phyloP scores from a whole-genome alignment of 1,140 invertebrate genomes.

The Tribolium castaneum region DNA sequence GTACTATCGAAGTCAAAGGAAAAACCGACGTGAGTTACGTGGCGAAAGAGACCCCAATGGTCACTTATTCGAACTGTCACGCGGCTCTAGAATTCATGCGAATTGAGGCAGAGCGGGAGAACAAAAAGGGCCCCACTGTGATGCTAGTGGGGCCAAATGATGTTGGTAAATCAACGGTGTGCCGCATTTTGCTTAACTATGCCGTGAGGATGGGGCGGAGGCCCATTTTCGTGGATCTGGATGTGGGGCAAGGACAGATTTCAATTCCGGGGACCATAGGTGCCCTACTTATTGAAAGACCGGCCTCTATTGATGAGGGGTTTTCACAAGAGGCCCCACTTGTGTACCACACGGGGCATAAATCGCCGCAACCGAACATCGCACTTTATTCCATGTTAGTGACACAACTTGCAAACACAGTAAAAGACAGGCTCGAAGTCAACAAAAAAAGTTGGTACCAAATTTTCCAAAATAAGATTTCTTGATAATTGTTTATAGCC shows the following conservation, averaged over 20 bases:
- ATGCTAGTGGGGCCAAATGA: slow-evolving; percentile 95
- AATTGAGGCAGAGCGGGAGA: slow-evolving; percentile 79
- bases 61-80: slow-evolving; percentile 95
- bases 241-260: slow-evolving; percentile 95
- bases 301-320: slow-evolving; percentile 91
- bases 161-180: slow-evolving; percentile 96
- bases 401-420: slow-evolving; percentile 85
- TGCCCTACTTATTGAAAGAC: slow-evolving; percentile 89
- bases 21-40: slow-evolving; percentile 94
- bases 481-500: slow-evolving; percentile 66
- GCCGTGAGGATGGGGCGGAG: slow-evolving; percentile 86
- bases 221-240: slow-evolving; percentile 94
- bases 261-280: slow-evolving; percentile 93
- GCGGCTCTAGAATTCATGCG: slow-evolving; percentile 92
- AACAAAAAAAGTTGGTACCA: slow-evolving; percentile 81
- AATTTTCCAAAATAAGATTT: slow-evolving; percentile 19
- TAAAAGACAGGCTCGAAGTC: slow-evolving; percentile 85
- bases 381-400: slow-evolving; percentile 90
- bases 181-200: slow-evolving; percentile 92
- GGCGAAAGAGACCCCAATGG: slow-evolving; percentile 96
- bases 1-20: slow-evolving; percentile 84
- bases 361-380: slow-evolving; percentile 79
- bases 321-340: slow-evolving; percentile 92
- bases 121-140: slow-evolving; percentile 80
- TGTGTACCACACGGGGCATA: slow-evolving; percentile 95